phyloP scores from a whole-genome alignment of 1,140 invertebrate species.

The Trichomalopsis sarcophagae region DNA sequence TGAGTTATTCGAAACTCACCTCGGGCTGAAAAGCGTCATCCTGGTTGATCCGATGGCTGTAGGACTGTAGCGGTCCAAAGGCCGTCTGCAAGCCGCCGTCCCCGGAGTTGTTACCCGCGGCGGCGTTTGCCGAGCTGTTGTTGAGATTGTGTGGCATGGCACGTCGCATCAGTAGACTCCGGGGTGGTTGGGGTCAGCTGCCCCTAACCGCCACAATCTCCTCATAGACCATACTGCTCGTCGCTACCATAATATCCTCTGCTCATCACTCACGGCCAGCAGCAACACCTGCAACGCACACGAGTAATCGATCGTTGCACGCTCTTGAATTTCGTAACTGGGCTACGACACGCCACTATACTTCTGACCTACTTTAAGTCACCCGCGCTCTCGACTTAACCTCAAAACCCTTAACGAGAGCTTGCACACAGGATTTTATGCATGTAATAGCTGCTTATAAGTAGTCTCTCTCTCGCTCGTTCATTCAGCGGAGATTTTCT shows the following conservation, averaged over 20 bases:
- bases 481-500: background rate
- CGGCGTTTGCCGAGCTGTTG: conserved; percentile 68
- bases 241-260: conserved; percentile 37
- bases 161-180: conserved; percentile 70
- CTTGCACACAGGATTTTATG: too few relatives aligned
- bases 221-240: conserved; percentile 68
- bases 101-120: conserved; percentile 62
- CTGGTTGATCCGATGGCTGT: conserved; percentile 62
- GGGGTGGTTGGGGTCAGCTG: conserved; percentile 76
- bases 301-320: background rate
- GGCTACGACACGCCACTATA: background rate
- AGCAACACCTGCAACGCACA: background rate
- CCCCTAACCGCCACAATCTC: conserved; percentile 72
- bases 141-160: conserved; percentile 72
- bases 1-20: conserved; percentile 55
- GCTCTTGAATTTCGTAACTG: conserved; percentile 3
- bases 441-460: too few relatives aligned
- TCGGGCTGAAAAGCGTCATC: conserved; percentile 71
- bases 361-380: conserved; percentile 35
- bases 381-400: background rate
- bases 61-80: conserved; percentile 75
- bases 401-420: background rate
- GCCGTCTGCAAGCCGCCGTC: conserved; percentile 67
- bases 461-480: background rate
- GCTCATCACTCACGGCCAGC: background rate